Evolutionary conservation across 1,140 invertebrate genomes (phyloP), one percentile per base, ranked within the genome.

Genomic region (Eubasilissa regina): DNA sequence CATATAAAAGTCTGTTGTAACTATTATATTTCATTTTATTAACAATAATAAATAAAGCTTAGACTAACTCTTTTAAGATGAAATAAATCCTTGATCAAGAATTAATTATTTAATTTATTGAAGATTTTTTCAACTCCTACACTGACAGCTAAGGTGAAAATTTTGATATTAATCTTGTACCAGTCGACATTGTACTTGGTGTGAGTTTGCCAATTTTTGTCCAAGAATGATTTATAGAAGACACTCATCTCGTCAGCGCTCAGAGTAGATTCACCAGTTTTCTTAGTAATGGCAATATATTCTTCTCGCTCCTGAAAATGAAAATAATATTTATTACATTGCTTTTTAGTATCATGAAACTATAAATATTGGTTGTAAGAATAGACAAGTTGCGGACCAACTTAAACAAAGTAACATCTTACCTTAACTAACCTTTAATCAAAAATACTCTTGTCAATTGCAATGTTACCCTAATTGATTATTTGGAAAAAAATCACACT

Each of bases 191-290:
- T 95, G 84, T 95, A 95, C 81, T 89, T 87, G 0, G 93, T 83
- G 85, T 95, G 94, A 3, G 86, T 87, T 83, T 90, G 91, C 93
- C 93, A 94, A 84, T 95, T 94, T 85, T 93, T 92, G 84, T 95
- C 94, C 51, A 95, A 86, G 85, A 96, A 96, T 56, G 90, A 84
- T 89, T 95, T 96, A 84, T 96, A 97, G 87, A 96, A 97, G 19
- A 93, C 91, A 83, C 95, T 96, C 93, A 97, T 94, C 87, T 96
- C 93, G 87, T 96, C 95, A 0, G 95, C 91, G 17, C 92, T 91
- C 6, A 94, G 81, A 21, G 91, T 85, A 84, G 86, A 80, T 86
- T 91, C 87, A 85, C 89, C 85, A 75, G 84, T 82, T 81, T 84
- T 90, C 89, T 86, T 85, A 84, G 89, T 89, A 83, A 88, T 87